phyloP scores from a whole-genome alignment of 2,888 invertebrate genomes.

The Synergus laeviventris region DNA sequence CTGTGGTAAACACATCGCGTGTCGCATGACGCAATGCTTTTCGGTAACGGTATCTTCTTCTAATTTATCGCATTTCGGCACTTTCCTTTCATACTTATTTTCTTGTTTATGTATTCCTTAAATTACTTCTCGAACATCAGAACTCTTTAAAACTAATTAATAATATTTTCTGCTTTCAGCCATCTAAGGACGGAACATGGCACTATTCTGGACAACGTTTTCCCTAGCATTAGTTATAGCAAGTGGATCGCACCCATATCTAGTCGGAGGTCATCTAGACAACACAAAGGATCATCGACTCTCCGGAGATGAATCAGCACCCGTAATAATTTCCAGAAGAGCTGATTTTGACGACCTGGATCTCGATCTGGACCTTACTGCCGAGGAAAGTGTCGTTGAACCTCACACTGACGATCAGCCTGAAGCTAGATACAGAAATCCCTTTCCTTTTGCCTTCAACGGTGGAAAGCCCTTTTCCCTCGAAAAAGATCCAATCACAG shows the following conservation, averaged over 20 bases:
- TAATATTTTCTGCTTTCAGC: conserved; percentile 40
- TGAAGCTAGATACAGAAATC: conserved; percentile 64
- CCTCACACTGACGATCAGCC: conserved; percentile 56
- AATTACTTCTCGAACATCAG: background rate
- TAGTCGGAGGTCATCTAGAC: conserved; percentile 41
- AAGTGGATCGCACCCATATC: conserved; percentile 9
- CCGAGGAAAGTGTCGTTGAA: conserved; percentile 64
- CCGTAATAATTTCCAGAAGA: conserved; percentile 55
- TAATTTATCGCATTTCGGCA: conserved; percentile 53
- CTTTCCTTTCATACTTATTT: conserved; percentile 43
- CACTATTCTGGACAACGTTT: conserved; percentile 41
- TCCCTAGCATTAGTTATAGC: conserved; percentile 37
- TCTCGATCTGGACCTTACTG: conserved; percentile 65
- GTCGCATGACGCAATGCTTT: conserved; percentile 60
- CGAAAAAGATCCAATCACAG: conserved; percentile 83
- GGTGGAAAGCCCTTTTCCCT: conserved; percentile 84
- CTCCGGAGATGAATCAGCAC: conserved; percentile 45
- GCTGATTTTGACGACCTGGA: conserved; percentile 61
- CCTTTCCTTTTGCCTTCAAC: conserved; percentile 78
- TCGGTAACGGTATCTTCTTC: conserved; percentile 61
- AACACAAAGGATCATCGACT: conserved; percentile 34
- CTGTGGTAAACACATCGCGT: conserved; percentile 53
- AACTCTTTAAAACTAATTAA: background rate
- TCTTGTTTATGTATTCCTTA: conserved; percentile 26
- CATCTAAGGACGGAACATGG: conserved; percentile 45